Conservation (phyloP, 2,888 invertebrate genomes). For the Clusia tigrina region DNA sequence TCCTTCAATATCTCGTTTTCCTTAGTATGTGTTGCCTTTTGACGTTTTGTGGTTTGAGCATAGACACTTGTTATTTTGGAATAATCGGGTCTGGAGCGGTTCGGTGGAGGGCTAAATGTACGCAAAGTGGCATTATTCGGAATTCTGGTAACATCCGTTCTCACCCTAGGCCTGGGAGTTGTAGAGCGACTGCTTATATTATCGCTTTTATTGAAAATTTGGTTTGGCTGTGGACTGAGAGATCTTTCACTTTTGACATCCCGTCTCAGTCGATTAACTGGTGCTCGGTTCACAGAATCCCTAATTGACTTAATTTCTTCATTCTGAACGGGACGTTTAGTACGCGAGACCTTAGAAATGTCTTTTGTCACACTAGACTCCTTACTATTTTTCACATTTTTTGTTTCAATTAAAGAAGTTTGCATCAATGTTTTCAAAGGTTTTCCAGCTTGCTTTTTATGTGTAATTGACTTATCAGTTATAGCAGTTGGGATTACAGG, state of each 20-base stretch:
- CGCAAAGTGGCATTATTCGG: constrained; percentile 48
- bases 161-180: constrained; percentile 48
- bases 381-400: no score
- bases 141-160: constrained; percentile 53
- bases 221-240: constrained; percentile 46
- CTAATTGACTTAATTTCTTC: constrained; percentile 48
- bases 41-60: constrained; percentile 34
- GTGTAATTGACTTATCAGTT: neutral
- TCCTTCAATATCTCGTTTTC: constrained; percentile 23
- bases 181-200: constrained; percentile 48
- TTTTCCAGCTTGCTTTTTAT: neutral
- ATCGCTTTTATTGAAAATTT: constrained; percentile 51
- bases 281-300: constrained; percentile 38
- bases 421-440: no score
- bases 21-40: constrained; percentile 27
- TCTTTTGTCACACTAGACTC: no score
- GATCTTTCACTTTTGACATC: constrained; percentile 50
- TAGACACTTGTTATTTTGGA: constrained; percentile 35
- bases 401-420: no score
- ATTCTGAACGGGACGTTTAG: constrained; percentile 34
- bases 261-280: constrained; percentile 43
- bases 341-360: no score
- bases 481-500: constrained; percentile 10
- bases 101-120: constrained; percentile 45
- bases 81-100: constrained; percentile 34